Evolutionary conservation across 2,113 vertebrate genomes (phyloP).

Genomic region (Ammodytes marinus): DNA sequence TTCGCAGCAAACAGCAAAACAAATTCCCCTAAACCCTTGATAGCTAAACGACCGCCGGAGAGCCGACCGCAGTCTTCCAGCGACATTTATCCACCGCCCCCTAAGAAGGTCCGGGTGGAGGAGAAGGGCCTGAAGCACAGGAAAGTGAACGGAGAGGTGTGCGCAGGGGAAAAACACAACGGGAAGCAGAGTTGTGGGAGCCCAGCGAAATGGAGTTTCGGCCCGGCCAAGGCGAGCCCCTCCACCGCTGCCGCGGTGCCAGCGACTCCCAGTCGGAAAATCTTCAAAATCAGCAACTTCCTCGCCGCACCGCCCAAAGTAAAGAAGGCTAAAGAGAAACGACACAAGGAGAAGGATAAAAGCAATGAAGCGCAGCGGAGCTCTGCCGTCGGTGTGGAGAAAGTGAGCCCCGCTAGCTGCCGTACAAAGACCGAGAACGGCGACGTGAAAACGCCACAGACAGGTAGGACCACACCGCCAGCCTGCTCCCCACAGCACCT

Average conservation of each 20-base stretch:
- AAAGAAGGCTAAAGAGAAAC: conserved; percentile 89
- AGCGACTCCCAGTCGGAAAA: conserved; percentile 76
- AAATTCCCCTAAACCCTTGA: conserved; percentile 80
- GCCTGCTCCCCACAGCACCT: not conserved
- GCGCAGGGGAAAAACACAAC: conserved; percentile 87
- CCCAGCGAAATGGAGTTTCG: conserved; percentile 89
- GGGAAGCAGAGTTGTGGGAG: conserved; percentile 87
- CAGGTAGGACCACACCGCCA: conserved; percentile 63
- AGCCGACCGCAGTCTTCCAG: conserved; percentile 81
- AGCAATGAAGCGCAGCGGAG: conserved; percentile 81
- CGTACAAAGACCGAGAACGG: conserved; percentile 85
- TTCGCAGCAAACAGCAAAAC: conserved; percentile 84
- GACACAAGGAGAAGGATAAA: conserved; percentile 90
- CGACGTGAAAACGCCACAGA: conserved; percentile 77
- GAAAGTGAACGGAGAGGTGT: conserved; percentile 88
- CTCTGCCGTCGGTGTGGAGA: conserved; percentile 70
- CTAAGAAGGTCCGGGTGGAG: conserved; percentile 87
- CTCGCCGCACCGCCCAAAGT: conserved; percentile 82
- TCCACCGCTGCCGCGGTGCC: conserved; percentile 70
- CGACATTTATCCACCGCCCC: conserved; percentile 82
- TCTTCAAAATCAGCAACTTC: conserved; percentile 86
- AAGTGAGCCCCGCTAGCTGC: conserved; percentile 79
- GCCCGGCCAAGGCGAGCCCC: conserved; percentile 84
- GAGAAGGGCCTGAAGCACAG: conserved; percentile 88
- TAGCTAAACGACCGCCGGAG: conserved; percentile 82